A percentile compares a stretch with the other conserved stretches of the same genome.
phyloP scores from a whole-genome alignment of 2,797 vertebrate species.

The Sparus aurata region DNA sequence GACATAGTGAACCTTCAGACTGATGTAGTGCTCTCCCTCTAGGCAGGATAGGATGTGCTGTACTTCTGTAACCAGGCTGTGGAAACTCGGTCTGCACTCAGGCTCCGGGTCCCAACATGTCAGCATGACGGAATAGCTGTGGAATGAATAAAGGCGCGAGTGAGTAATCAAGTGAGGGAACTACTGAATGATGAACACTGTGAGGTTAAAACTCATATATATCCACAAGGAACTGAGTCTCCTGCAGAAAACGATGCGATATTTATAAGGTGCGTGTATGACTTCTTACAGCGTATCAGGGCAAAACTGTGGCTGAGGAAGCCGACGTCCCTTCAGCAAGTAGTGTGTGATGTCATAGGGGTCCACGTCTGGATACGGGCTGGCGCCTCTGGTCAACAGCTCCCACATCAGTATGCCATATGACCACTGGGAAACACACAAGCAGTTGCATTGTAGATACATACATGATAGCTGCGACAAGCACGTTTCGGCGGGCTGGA shows the following conservation, averaged over 20 bases:
- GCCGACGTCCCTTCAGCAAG: constrained; percentile 90
- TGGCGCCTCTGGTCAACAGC: constrained; percentile 94
- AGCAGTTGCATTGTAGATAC: background rate
- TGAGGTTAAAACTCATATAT: background rate
- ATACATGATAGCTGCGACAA: background rate
- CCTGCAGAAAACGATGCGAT: too few relatives aligned
- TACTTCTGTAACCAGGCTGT: constrained; percentile 85
- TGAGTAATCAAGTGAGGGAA: constrained; percentile 3
- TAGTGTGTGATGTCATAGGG: constrained; percentile 94
- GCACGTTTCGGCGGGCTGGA: background rate
- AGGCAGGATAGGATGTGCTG: constrained; percentile 83
- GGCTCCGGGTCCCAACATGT: constrained; percentile 91
- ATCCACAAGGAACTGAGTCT: background rate
- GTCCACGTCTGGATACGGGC: constrained; percentile 92
- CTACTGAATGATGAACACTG: background rate
- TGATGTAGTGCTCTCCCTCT: constrained; percentile 94
- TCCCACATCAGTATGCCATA: constrained; percentile 98
- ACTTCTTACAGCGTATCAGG: constrained; percentile 91
- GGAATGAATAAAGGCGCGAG: constrained; percentile 30
- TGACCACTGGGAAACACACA: constrained; percentile 90
- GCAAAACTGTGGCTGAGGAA: constrained; percentile 94
- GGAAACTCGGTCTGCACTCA: constrained; percentile 88
- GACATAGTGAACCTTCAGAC: constrained; percentile 90
- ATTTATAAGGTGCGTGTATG: background rate
- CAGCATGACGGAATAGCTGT: constrained; percentile 88